Evolutionary conservation across 53 echinoderm and acorn worm genomes (phyloP).

Genomic region (Henricia sp.): DNA sequence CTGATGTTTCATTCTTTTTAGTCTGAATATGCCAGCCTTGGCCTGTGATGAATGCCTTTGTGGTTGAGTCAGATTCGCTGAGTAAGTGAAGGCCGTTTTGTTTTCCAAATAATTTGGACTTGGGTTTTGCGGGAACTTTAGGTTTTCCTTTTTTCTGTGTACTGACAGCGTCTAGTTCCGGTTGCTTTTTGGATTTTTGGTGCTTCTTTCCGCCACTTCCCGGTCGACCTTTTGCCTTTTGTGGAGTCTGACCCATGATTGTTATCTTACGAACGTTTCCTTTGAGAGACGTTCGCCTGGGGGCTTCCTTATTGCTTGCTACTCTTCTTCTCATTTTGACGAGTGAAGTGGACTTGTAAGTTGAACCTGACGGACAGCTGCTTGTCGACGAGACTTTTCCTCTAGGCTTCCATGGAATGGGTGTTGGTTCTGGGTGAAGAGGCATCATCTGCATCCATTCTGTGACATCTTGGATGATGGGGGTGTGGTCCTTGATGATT

Average conservation of each 20-base stretch:
- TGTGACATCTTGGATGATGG: constrained; percentile 85
- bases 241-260: constrained; percentile 34
- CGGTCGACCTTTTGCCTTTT: constrained; percentile 49
- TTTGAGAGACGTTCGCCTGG: neutral
- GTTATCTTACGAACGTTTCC: constrained; percentile 30
- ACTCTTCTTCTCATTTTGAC: constrained; percentile 9
- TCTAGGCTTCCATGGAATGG: constrained; percentile 41
- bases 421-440: constrained; percentile 8
- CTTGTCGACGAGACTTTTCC: constrained; percentile 48
- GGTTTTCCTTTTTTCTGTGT: constrained; percentile 39
- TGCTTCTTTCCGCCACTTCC: constrained; percentile 70
- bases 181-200: constrained; percentile 13
- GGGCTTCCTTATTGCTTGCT: constrained; percentile 31
- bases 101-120: neutral
- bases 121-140: constrained; percentile 2
- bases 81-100: constrained; percentile 65
- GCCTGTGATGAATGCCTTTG: constrained; percentile 92
- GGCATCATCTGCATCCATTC: constrained; percentile 63
- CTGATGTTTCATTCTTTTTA: constrained; percentile 78
- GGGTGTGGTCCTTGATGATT: constrained; percentile 72
- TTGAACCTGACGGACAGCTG: constrained; percentile 32
- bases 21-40: constrained; percentile 99
- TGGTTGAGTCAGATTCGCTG: constrained; percentile 74
- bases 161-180: constrained; percentile 20
- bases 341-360: neutral